Percentiles rank a stretch among this genome's conserved stretches.
Evolutionary conservation across 2,797 vertebrate species (phyloP).

Genomic region (Rhincodon typus): DNA sequence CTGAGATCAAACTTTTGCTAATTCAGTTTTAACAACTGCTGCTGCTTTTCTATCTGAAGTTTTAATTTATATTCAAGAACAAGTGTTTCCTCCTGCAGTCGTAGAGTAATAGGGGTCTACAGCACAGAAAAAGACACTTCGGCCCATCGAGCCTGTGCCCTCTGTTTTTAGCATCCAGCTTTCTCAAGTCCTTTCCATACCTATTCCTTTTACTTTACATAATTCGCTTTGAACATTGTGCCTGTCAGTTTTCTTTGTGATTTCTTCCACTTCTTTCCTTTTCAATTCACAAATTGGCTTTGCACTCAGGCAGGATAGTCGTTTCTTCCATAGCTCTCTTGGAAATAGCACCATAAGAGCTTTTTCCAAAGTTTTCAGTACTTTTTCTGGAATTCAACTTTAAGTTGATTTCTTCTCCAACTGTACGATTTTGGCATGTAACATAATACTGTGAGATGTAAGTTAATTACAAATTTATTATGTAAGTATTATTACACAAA

Average conservation of each 20-base stretch:
- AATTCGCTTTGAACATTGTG: constrained; percentile 54
- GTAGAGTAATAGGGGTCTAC: too few species aligned
- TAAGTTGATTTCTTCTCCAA: constrained; percentile 58
- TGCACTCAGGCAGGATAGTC: constrained; percentile 74
- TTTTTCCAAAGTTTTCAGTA: too few species aligned
- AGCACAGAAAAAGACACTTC: too few species aligned
- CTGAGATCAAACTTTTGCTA: constrained; percentile 69
- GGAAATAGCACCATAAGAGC: too few species aligned
- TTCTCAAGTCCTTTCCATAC: constrained; percentile 53
- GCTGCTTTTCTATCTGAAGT: constrained; percentile 61
- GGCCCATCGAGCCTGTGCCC: too few species aligned
- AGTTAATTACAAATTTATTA: too few species aligned
- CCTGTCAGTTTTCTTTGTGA: constrained; percentile 57
- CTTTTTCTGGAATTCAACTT: constrained; percentile 63
- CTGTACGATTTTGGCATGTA: constrained; percentile 40
- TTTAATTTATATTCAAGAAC: constrained; percentile 50
- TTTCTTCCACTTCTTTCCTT: constrained; percentile 69
- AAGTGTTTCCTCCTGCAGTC: too few species aligned
- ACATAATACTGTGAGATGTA: too few species aligned
- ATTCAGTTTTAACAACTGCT: constrained; percentile 69
- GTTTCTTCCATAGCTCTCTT: too few species aligned
- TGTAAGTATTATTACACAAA: too few species aligned
- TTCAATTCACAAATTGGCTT: constrained; percentile 64
- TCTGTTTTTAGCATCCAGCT: constrained; percentile 27
- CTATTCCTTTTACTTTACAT: constrained; percentile 62